Evolutionary conservation across 2,797 vertebrate species (phyloP).

Genomic region (Malacoraja senta): DNA sequence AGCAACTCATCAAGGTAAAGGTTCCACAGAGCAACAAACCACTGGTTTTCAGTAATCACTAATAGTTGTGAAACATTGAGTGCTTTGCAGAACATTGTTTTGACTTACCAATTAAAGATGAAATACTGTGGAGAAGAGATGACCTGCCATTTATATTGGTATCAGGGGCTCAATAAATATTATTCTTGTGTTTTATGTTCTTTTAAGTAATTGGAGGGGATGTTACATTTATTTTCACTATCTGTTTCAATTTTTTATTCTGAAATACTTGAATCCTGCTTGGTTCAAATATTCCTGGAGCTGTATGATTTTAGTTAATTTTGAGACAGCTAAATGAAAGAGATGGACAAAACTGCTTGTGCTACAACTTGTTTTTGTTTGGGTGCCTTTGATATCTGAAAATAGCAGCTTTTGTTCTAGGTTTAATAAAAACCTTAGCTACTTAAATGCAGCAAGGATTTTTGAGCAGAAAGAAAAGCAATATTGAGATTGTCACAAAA

Average conservation of each 20-base stretch:
- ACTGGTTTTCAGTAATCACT: neutral
- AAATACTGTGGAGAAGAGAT: too few species aligned
- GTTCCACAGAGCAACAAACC: neutral
- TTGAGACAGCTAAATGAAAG: neutral
- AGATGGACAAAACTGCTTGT: neutral
- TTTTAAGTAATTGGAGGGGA: neutral
- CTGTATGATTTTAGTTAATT: neutral
- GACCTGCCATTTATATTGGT: neutral
- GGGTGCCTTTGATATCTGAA: neutral
- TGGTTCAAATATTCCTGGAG: neutral
- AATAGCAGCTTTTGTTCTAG: neutral
- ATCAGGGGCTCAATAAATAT: neutral
- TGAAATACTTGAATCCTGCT: neutral
- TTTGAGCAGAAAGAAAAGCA: neutral
- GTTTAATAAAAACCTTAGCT: neutral
- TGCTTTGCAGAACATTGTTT: neutral
- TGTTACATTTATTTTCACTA: neutral
- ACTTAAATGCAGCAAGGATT: neutral
- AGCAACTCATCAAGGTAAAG: slow-evolving; percentile 86
- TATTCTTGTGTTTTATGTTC: neutral
- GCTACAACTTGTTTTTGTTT: neutral
- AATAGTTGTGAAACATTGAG: neutral
- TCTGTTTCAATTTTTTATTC: neutral
- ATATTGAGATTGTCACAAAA: neutral
- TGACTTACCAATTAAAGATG: neutral